These are phyloP conservation scores for Sminthopsis crassicaudata DNA, from an alignment of 2,113 vertebrate species.

Conservation along the genomic window DNA sequence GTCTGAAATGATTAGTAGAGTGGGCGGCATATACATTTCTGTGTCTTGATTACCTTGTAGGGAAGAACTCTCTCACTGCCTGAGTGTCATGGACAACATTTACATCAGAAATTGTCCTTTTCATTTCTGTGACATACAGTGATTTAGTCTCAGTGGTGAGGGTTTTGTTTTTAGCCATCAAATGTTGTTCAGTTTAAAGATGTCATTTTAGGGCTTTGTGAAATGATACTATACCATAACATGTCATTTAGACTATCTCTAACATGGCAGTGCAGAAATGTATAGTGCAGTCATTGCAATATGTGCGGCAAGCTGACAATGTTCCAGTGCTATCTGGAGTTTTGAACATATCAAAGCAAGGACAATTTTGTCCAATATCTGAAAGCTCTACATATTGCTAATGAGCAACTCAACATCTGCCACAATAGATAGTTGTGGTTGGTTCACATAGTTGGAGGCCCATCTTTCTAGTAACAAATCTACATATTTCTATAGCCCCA, in stretches of 20 bases:
- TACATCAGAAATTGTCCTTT: background rate
- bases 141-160: background rate
- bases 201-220: background rate
- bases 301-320: background rate
- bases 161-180: background rate
- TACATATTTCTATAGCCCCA: background rate
- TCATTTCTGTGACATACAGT: background rate
- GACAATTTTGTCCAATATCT: background rate
- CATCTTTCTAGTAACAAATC: background rate
- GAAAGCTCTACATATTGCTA: background rate
- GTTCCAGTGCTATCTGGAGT: background rate
- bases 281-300: background rate
- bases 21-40: background rate
- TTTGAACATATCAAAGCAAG: background rate
- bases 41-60: background rate
- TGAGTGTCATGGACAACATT: background rate
- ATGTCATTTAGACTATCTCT: background rate
- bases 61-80: background rate
- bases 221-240: background rate
- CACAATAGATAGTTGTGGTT: background rate
- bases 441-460: background rate
- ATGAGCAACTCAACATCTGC: background rate
- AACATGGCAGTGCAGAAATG: background rate
- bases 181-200: background rate
- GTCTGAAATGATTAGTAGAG: background rate